phyloP scores from a whole-genome alignment of 2,888 invertebrate species.

The Palloptera scutellata region DNA sequence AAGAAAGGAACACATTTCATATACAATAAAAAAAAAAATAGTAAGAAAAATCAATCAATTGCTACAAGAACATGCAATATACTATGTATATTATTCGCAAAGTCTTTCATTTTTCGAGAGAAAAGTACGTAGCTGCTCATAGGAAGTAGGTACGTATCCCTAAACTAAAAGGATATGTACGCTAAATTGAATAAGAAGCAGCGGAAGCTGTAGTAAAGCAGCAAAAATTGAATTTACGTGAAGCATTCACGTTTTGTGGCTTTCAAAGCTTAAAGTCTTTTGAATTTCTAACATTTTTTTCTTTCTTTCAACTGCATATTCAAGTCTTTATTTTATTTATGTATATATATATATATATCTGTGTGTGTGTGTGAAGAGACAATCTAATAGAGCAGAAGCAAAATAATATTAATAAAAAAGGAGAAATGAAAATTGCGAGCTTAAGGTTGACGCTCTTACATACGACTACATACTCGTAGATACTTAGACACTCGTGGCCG shows the following conservation, averaged over 20 bases:
- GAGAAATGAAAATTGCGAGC: background rate
- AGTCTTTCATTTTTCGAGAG: too few relatives aligned
- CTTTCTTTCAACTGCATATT: conserved; percentile 1
- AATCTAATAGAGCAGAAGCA: conserved; percentile 16
- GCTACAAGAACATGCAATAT: conserved; percentile 32
- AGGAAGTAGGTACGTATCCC: too few relatives aligned
- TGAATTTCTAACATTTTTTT: background rate
- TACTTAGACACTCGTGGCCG: too few relatives aligned
- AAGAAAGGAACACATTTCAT: background rate
- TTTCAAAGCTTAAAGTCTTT: conserved; percentile 2
- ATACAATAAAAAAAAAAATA: conserved; percentile 20
- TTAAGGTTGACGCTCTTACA: conserved; percentile 1
- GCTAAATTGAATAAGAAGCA: conserved; percentile 32
- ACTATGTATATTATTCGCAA: background rate
- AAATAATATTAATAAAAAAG: conserved; percentile 13
- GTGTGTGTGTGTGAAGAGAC: background rate
- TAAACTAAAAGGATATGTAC: conserved; percentile 26
- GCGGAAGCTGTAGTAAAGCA: conserved; percentile 27
- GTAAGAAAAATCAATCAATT: conserved; percentile 50
- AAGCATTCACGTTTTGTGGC: conserved; percentile 13
- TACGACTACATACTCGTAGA: background rate
- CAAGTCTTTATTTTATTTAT: background rate
- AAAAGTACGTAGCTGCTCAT: too few relatives aligned
- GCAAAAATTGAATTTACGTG: conserved; percentile 35
- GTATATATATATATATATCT: background rate